Evolutionary conservation across 2,797 vertebrate genomes (phyloP).

Genomic region (Mus spretus): DNA sequence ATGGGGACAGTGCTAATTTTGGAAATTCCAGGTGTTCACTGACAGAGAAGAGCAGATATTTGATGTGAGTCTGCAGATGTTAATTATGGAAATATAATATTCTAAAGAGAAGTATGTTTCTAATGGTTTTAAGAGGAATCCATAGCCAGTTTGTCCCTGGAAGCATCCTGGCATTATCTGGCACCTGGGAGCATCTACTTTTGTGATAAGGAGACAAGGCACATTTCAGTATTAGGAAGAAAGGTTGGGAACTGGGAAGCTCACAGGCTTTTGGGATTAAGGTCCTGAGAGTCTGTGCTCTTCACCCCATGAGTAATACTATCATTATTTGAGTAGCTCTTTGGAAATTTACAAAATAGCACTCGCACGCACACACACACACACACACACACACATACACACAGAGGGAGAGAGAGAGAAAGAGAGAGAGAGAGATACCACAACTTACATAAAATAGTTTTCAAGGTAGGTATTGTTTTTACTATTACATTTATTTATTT

Average conservation of each 20-base stretch:
- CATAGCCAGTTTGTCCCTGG: neutral
- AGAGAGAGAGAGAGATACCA: neutral
- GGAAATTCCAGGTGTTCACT: neutral
- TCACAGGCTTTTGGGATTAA: neutral
- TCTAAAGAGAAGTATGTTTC: neutral
- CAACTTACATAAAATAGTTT: constrained; percentile 46
- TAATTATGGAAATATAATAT: neutral
- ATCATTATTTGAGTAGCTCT: neutral
- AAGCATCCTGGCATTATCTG: neutral
- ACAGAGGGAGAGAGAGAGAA: neutral
- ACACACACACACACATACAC: too few relatives aligned
- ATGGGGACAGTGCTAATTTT: neutral
- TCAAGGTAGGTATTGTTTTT: neutral
- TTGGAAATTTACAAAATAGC: neutral
- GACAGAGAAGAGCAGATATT: neutral
- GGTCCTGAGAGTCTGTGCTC: too few relatives aligned
- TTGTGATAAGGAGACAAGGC: neutral
- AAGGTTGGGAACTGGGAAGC: too few relatives aligned
- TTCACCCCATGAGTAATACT: neutral
- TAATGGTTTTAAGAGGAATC: neutral
- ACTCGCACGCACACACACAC: too few relatives aligned
- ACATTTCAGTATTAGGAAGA: neutral
- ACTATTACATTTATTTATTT: neutral
- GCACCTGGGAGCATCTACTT: neutral
- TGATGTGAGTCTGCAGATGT: neutral